Conservation (phyloP, 2,797 vertebrate genomes). For the Amniataba percoides region DNA sequence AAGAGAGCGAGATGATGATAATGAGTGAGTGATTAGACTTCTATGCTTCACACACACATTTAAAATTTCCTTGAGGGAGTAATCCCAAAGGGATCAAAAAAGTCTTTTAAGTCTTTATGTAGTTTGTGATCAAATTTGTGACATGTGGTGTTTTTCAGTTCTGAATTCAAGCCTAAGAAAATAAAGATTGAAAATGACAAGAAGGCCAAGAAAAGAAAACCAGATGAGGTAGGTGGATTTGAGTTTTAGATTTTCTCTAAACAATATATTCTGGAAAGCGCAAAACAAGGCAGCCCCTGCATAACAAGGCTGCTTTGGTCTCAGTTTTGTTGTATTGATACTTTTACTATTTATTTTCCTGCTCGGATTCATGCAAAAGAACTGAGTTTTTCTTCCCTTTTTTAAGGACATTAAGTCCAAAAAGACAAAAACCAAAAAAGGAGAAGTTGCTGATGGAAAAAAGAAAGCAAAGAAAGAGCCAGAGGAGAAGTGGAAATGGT, state of each 20-base stretch:
- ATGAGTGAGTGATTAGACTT: slow-evolving; percentile 89
- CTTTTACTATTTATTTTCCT: background rate
- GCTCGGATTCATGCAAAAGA: background rate
- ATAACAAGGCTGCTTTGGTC: background rate
- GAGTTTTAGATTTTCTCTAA: background rate
- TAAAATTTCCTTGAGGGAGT: no score
- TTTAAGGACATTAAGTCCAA: slow-evolving; percentile 91
- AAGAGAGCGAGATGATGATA: slow-evolving; percentile 92
- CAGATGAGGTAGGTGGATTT: slow-evolving; percentile 86
- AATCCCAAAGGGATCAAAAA: no score
- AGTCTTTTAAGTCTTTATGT: no score
- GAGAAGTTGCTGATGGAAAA: slow-evolving; percentile 89
- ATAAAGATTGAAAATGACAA: slow-evolving; percentile 96
- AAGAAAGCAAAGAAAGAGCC: slow-evolving; percentile 97
- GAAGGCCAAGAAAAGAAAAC: slow-evolving; percentile 96
- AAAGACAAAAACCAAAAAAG: slow-evolving; percentile 91
- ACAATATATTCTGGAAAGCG: background rate
- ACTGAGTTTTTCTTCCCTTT: slow-evolving; percentile 55
- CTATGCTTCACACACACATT: no score
- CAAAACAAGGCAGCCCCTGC: background rate
- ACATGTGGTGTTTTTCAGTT: slow-evolving; percentile 77
- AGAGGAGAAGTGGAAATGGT: slow-evolving; percentile 99
- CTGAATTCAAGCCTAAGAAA: slow-evolving; percentile 94
- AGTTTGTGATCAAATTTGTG: slow-evolving; percentile 3
- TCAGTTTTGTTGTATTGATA: background rate